These are phyloP conservation scores for Halcyon chelicuti DNA, from an alignment of 2,797 vertebrate genomes.

Conservation along the genomic window DNA sequence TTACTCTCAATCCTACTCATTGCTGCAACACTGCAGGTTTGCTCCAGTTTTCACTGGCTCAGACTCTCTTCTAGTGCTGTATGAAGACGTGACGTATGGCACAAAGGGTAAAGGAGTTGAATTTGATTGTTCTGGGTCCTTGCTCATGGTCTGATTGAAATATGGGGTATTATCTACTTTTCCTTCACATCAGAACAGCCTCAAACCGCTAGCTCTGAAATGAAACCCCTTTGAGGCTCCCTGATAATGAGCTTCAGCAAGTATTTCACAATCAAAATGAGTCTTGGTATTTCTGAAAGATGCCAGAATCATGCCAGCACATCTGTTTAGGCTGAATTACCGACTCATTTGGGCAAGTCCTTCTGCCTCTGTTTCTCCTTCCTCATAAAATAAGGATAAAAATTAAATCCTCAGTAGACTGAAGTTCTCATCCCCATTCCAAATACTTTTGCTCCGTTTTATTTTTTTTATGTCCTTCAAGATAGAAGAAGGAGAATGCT, in stretches of 20 bases:
- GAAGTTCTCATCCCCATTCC: constrained; percentile 12
- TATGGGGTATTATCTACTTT: neutral
- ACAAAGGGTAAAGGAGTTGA: neutral
- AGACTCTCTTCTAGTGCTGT: neutral
- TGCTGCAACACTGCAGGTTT: neutral
- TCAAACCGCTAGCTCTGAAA: neutral
- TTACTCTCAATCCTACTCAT: neutral
- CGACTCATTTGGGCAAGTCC: constrained; percentile 18
- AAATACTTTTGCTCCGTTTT: neutral
- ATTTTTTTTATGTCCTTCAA: neutral
- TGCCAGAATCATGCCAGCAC: constrained; percentile 24
- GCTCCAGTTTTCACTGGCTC: neutral
- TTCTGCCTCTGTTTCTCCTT: constrained; percentile 47
- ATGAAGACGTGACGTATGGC: neutral
- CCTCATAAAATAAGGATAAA: constrained; percentile 59
- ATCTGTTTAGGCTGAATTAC: constrained; percentile 29
- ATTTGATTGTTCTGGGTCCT: neutral
- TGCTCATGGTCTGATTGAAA: neutral
- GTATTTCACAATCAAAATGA: constrained; percentile 39
- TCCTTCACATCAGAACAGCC: neutral
- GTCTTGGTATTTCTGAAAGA: constrained; percentile 30
- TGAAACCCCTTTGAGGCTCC: neutral
- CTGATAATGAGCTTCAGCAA: constrained; percentile 29
- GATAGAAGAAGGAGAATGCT: neutral
- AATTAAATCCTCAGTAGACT: constrained; percentile 32